A percentile compares a stretch with the other conserved stretches of the same genome.
Conservation (phyloP, 2,797 vertebrate species). For the Tenualosa thibaudeaui region DNA sequence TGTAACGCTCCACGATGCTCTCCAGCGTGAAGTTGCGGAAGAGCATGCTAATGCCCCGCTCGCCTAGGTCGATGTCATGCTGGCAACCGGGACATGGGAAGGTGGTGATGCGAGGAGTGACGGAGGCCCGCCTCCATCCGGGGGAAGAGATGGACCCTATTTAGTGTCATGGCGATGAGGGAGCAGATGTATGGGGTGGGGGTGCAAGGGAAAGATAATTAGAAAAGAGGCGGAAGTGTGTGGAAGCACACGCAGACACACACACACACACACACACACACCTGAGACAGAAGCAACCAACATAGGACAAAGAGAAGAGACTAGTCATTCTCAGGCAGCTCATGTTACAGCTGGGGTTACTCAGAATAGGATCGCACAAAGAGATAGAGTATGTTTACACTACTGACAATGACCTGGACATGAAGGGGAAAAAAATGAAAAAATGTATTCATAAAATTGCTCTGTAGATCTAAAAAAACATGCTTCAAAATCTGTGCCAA, state of each 20-base stretch:
- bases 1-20: slow-evolving; percentile 93
- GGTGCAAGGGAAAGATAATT: neutral
- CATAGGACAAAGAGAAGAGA: slow-evolving; percentile 50
- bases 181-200: neutral
- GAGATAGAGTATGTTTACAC: slow-evolving; percentile 43
- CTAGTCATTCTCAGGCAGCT: slow-evolving; percentile 50
- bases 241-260: neutral
- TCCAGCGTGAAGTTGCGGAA: slow-evolving; percentile 97
- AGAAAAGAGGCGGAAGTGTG: neutral
- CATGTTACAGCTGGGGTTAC: slow-evolving; percentile 45
- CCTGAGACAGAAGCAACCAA: slow-evolving; percentile 33
- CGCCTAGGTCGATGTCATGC: slow-evolving; percentile 92
- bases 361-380: slow-evolving; percentile 45
- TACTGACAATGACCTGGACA: slow-evolving; percentile 74
- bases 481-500: neutral
- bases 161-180: slow-evolving; percentile 25
- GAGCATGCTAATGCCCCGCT: slow-evolving; percentile 93
- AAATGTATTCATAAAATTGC: too few relatives aligned
- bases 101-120: slow-evolving; percentile 83
- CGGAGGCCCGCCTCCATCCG: slow-evolving; percentile 88
- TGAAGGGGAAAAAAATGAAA: neutral
- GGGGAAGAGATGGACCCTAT: slow-evolving; percentile 77
- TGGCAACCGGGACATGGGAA: slow-evolving; percentile 93
- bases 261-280: slow-evolving; percentile 31
- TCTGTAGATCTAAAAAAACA: neutral